A percentile compares a stretch with the other conserved stretches of the same genome.
These are phyloP conservation scores for Nyctalus aviator DNA, from an alignment of 2,797 vertebrate genomes.

Conservation along the genomic window DNA sequence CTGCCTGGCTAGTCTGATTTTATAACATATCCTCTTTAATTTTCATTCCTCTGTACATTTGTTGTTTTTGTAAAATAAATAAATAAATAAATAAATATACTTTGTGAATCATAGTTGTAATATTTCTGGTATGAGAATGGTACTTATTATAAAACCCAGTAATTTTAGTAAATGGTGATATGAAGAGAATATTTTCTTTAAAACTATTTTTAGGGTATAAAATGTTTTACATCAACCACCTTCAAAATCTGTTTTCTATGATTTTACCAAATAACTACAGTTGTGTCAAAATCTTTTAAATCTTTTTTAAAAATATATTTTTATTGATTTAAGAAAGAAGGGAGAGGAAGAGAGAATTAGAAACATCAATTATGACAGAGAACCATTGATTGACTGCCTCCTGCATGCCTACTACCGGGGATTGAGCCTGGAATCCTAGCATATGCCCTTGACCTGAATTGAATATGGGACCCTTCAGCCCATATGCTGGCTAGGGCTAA, in stretches of 20 bases:
- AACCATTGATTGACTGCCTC: no score
- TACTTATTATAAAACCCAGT: not conserved
- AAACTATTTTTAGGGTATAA: not conserved
- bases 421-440: no score
- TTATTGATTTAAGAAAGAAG: no score
- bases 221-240: conserved; percentile 30
- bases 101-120: not conserved
- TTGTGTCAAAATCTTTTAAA: not conserved
- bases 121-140: not conserved
- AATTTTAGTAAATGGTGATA: conserved; percentile 14
- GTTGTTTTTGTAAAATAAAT: not conserved
- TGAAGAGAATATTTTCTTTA: conserved; percentile 26
- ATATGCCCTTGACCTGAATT: no score
- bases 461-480: no score
- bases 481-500: no score
- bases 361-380: no score
- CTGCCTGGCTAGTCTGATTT: not conserved
- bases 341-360: no score
- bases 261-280: conserved; percentile 11
- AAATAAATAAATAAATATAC: not conserved
- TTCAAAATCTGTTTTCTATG: conserved; percentile 47
- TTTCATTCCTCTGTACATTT: not conserved
- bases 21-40: not conserved
- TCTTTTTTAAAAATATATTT: not conserved
- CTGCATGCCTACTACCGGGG: no score